Conservation (phyloP, 2,797 vertebrate genomes). For the Scolopax rusticola region DNA sequence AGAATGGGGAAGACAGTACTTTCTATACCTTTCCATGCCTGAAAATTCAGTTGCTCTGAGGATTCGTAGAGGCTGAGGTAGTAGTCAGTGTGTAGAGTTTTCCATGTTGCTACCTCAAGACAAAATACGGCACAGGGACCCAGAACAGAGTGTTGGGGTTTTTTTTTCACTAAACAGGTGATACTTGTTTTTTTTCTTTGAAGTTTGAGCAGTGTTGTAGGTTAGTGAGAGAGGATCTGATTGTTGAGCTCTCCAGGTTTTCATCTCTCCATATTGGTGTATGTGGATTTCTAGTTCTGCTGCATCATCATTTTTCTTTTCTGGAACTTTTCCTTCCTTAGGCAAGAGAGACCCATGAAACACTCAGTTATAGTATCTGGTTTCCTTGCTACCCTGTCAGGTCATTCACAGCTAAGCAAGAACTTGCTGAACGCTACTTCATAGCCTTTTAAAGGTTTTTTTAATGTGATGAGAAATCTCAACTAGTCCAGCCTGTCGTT, state of each 20-base stretch:
- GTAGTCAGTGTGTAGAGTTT: slow-evolving; percentile 41
- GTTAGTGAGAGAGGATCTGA: not conserved
- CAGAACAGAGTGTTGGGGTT: not conserved
- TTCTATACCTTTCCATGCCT: slow-evolving; percentile 1
- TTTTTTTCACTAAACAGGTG: slow-evolving; percentile 17
- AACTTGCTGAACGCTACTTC: not conserved
- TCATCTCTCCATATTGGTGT: slow-evolving; percentile 4
- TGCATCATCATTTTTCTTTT: not conserved
- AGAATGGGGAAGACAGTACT: not conserved
- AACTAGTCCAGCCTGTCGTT: not conserved
- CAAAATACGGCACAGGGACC: slow-evolving; percentile 31
- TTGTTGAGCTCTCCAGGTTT: slow-evolving; percentile 7
- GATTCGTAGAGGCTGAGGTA: slow-evolving; percentile 39
- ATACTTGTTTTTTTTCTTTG: not conserved
- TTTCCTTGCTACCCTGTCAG: not conserved
- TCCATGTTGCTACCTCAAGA: slow-evolving; percentile 62
- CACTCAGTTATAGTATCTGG: not conserved
- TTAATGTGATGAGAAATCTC: not conserved
- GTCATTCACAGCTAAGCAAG: not conserved
- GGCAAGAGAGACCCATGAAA: not conserved
- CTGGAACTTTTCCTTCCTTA: not conserved
- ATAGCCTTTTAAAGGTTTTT: not conserved
- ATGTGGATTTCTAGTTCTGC: slow-evolving; percentile 36
- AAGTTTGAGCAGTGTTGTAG: not conserved
- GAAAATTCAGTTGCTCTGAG: slow-evolving; percentile 49